These are phyloP conservation scores for Vidua chalybeata DNA, from an alignment of 2,113 vertebrate species.

Conservation along the genomic window DNA sequence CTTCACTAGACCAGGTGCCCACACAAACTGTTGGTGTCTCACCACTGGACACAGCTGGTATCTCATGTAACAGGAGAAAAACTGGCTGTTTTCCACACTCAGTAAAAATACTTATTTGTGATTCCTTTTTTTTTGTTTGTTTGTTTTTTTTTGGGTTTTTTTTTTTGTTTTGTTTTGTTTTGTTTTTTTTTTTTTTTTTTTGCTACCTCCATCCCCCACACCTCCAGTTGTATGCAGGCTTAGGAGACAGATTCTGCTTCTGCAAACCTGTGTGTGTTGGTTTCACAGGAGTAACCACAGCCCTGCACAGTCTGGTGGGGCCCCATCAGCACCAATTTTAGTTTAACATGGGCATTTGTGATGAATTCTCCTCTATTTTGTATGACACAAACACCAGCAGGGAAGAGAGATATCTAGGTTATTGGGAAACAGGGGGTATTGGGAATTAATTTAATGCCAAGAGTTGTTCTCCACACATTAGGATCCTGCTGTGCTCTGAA, in stretches of 20 bases:
- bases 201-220: background rate
- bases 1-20: background rate
- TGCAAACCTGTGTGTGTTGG: background rate
- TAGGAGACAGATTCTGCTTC: background rate
- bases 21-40: background rate
- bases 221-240: background rate
- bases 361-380: background rate
- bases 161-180: background rate
- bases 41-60: background rate
- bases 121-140: background rate
- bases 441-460: background rate
- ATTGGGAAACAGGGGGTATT: background rate
- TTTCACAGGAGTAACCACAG: background rate
- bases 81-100: background rate
- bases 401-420: background rate
- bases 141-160: background rate
- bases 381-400: background rate
- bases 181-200: background rate
- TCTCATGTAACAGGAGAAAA: background rate
- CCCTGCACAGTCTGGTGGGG: background rate
- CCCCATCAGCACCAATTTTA: background rate
- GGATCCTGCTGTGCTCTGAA: slow-evolving; percentile 10
- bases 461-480: background rate
- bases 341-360: background rate
- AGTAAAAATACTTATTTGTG: background rate